Evolutionary conservation across 1,140 invertebrate species (phyloP), one percentile per base, ranked within the genome.

Genomic region (Campoletis sonorensis): DNA sequence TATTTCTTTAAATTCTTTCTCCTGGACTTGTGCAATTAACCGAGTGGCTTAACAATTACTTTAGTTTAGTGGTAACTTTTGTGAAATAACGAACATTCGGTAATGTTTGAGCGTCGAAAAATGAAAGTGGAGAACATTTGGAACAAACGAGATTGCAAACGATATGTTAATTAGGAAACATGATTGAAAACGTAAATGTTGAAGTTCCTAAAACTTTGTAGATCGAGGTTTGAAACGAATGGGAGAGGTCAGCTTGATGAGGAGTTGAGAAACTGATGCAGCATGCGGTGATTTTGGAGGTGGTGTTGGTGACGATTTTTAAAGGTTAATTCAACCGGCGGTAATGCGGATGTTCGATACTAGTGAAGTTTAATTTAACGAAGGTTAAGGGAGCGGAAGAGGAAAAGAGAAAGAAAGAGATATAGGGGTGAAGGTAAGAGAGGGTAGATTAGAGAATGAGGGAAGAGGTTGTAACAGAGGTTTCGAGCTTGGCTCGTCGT

Each of bases 291-390:
- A 27, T 37, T 2, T 21, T 13, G 0, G 4, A 11, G 27, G 49
- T 27, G 11, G 13, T 70, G 51, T 3, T 27, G 67, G 33, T 54
- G 51, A 51, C n/a, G 15, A 71, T 79, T 54, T 79, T 71, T 79
- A 13, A 23, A 21, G 30, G 45, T 16, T 82, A 81, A 84, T 82
- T 82, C 78, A 40, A 80, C 71, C 72, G 27, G 16, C 51, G 64
- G 51, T 84, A 84, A 81, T 82, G 80, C 70, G 33, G 26, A 80
- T 68, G 26, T 3, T 67, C 30, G 61, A 61, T 67, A 64, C 16
- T 77, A 13, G 1, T 64, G 23, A 11, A 13, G 4, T 64, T n/a
- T 54, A 54, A 54, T 54, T n/a, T 7, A 37, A 10, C 68, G 64
- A 67, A 83, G 82, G 40, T 27, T 79, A 83, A 73, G 73, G 54